phyloP scores from a whole-genome alignment of 2,797 vertebrate species.

The Nannoperca australis region DNA sequence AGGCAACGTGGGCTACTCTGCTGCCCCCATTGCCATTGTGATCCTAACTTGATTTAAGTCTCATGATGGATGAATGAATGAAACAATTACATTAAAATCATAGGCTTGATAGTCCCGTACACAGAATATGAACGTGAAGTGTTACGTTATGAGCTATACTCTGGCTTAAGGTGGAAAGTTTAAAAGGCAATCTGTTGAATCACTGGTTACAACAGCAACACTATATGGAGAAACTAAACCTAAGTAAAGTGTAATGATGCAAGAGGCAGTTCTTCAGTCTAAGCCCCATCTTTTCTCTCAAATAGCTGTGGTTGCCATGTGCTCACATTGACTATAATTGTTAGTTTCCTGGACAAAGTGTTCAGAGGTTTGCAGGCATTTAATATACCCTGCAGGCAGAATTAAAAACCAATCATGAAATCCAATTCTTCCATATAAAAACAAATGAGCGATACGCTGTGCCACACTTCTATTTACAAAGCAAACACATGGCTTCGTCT shows the following conservation, averaged over 20 bases:
- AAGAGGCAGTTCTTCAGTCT: slow-evolving; percentile 70
- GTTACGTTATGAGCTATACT: neutral
- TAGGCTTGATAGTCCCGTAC: neutral
- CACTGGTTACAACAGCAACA: slow-evolving; percentile 25
- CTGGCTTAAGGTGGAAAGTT: slow-evolving; percentile 7
- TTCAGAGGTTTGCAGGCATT: slow-evolving; percentile 84
- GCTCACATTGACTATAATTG: slow-evolving; percentile 87
- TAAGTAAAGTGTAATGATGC: slow-evolving; percentile 49
- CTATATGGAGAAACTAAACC: slow-evolving; percentile 36
- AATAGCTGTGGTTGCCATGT: slow-evolving; percentile 81
- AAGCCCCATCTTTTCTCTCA: slow-evolving; percentile 78
- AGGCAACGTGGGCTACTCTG: neutral
- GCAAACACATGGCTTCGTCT: slow-evolving; percentile 76
- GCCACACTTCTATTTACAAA: slow-evolving; percentile 72
- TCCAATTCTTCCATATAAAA: slow-evolving; percentile 83
- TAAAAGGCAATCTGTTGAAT: slow-evolving; percentile 13
- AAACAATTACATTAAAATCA: neutral
- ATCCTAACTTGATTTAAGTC: neutral
- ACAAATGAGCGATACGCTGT: slow-evolving; percentile 63
- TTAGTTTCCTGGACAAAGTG: slow-evolving; percentile 86
- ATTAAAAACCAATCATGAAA: slow-evolving; percentile 89
- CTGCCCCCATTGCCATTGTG: neutral
- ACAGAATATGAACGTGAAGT: neutral
- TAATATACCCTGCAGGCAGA: slow-evolving; percentile 85
- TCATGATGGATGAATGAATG: neutral